Percentiles rank a stretch among this genome's conserved stretches.
Evolutionary conservation across 2,888 invertebrate species (phyloP).

Genomic region (Sarcophaga rosellei): DNA sequence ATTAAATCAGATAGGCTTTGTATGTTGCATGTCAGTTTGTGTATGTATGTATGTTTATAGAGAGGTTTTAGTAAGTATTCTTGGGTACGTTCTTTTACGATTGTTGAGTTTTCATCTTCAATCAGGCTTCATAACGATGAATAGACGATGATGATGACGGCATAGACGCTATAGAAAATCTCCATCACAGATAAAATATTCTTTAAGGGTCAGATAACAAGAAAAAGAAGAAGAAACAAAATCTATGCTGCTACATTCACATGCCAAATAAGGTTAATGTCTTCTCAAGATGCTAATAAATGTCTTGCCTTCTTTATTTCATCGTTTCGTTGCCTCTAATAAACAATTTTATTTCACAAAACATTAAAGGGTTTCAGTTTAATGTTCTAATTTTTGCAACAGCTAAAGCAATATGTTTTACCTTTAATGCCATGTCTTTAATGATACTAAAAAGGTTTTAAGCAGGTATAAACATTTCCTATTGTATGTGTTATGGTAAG

Average conservation of each 20-base stretch:
- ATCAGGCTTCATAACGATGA: conserved; percentile 18
- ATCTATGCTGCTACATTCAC: neutral
- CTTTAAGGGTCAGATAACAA: neutral
- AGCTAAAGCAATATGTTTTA: too few species aligned
- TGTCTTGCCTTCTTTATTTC: neutral
- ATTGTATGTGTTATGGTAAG: too few species aligned
- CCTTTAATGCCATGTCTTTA: too few species aligned
- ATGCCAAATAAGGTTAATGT: conserved; percentile 43
- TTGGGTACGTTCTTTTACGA: conserved; percentile 23
- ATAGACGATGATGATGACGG: neutral
- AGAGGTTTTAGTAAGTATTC: neutral
- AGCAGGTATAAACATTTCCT: too few species aligned
- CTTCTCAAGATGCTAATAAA: conserved; percentile 29
- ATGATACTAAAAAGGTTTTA: too few species aligned
- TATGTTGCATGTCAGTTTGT: neutral
- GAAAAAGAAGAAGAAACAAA: neutral
- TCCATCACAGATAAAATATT: conserved; percentile 34
- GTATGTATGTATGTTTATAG: too few species aligned
- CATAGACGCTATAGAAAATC: neutral
- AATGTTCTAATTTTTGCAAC: too few species aligned
- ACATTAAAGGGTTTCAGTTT: conserved; percentile 6
- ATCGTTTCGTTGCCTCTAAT: conserved; percentile 14
- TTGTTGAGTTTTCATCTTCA: conserved; percentile 53
- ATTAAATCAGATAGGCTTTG: conserved; percentile 27
- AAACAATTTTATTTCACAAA: neutral